Conservation (phyloP, 2,888 invertebrate species). For the Nudaria mundana region DNA sequence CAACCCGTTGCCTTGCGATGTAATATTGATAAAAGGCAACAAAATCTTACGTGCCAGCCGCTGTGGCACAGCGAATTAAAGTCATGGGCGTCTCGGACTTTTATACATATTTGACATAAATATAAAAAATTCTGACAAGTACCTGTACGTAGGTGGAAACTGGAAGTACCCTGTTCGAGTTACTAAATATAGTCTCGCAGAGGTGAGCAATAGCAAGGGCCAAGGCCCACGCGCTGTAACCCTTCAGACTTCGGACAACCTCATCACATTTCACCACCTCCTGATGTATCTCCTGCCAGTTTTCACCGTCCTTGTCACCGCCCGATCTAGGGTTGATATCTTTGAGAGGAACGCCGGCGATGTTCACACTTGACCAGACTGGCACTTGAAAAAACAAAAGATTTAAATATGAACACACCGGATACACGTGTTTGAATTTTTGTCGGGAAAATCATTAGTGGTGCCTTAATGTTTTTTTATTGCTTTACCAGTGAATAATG, state of each 20-base stretch:
- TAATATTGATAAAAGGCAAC: too few species aligned
- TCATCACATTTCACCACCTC: constrained; percentile 18
- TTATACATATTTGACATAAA: too few species aligned
- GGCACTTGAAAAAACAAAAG: constrained; percentile 20
- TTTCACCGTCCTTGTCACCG: constrained; percentile 84
- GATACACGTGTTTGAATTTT: too few species aligned
- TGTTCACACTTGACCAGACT: constrained; percentile 83
- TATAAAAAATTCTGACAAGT: too few species aligned
- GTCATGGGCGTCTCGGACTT: too few species aligned
- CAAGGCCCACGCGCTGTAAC: constrained; percentile 89
- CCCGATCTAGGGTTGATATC: constrained; percentile 84
- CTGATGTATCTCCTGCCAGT: constrained; percentile 79
- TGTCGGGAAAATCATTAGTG: too few species aligned
- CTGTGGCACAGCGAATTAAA: too few species aligned
- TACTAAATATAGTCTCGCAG: constrained; percentile 80
- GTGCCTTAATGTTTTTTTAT: too few species aligned
- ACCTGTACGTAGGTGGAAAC: constrained; percentile 27
- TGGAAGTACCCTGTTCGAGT: constrained; percentile 16
- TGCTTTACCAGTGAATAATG: too few species aligned
- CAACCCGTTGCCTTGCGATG: too few species aligned
- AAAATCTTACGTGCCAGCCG: too few species aligned
- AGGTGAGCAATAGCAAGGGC: constrained; percentile 86
- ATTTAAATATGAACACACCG: too few species aligned
- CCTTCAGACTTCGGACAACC: constrained; percentile 17
- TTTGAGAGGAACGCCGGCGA: constrained; percentile 84